phyloP scores from a whole-genome alignment of 2,113 vertebrate genomes.

The Neoarius graeffei region DNA sequence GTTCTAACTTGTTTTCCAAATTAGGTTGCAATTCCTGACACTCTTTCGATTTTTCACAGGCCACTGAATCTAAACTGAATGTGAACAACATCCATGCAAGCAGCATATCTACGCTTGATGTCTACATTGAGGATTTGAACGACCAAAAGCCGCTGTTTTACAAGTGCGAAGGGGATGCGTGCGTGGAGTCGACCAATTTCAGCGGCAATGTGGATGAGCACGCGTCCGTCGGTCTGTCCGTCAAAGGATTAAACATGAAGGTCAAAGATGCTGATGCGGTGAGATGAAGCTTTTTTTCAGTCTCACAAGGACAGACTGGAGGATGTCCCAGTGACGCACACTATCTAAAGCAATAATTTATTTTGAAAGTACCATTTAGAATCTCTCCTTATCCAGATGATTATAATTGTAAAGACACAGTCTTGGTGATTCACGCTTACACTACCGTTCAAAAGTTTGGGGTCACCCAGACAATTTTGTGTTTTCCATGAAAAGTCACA shows the following conservation, averaged over 20 bases:
- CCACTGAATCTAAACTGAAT: conserved; percentile 59
- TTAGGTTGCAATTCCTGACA: background rate
- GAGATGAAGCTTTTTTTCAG: conserved; percentile 16
- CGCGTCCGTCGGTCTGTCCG: conserved; percentile 65
- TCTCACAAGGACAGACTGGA: background rate
- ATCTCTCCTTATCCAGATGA: background rate
- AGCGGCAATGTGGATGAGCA: conserved; percentile 77
- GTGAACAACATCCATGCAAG: conserved; percentile 55
- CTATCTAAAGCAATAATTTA: background rate
- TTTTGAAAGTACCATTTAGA: background rate
- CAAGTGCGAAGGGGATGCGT: conserved; percentile 68
- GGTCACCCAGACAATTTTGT: no score
- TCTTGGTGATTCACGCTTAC: background rate
- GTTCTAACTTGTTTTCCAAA: background rate
- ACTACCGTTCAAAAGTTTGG: no score
- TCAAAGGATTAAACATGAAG: conserved; percentile 74
- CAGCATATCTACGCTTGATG: conserved; percentile 63
- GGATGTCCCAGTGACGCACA: background rate
- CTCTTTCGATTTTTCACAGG: conserved; percentile 57
- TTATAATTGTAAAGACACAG: background rate
- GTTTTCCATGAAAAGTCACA: no score
- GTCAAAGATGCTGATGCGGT: conserved; percentile 83
- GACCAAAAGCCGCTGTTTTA: conserved; percentile 87
- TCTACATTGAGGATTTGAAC: conserved; percentile 81
- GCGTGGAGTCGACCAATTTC: conserved; percentile 67